These are phyloP conservation scores for Bombus confusus DNA, from an alignment of 1,140 invertebrate species.

Conservation along the genomic window DNA sequence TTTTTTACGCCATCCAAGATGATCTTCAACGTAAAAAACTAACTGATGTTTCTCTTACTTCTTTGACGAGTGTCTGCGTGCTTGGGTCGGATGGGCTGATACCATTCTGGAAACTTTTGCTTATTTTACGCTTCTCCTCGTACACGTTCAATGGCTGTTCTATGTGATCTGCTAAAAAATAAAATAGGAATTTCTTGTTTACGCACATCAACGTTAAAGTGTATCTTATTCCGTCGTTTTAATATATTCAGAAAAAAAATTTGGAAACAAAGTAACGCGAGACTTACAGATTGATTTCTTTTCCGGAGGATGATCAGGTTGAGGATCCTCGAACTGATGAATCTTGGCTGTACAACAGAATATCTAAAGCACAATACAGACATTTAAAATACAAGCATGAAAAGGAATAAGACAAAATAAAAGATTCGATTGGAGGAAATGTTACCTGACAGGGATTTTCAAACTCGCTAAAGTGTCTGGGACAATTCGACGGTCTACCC, in stretches of 20 bases:
- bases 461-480: constrained; percentile 74
- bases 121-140: constrained; percentile 78
- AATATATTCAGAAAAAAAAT: not conserved
- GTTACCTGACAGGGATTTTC: constrained; percentile 77
- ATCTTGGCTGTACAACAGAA: constrained; percentile 79
- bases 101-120: constrained; percentile 78
- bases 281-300: constrained; percentile 78
- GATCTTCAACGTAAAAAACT: not conserved
- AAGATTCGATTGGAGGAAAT: not conserved
- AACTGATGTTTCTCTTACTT: constrained; percentile 61
- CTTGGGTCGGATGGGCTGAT: constrained; percentile 79
- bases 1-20: not conserved
- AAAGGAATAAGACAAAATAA: not conserved
- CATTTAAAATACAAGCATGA: not conserved
- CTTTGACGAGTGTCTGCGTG: constrained; percentile 78
- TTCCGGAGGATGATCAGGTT: constrained; percentile 76
- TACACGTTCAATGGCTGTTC: constrained; percentile 78
- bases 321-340: constrained; percentile 76
- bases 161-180: constrained; percentile 75
- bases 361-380: constrained; percentile 57
- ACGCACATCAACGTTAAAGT: not conserved
- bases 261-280: not conserved
- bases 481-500: constrained; percentile 76
- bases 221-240: not conserved
- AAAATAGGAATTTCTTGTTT: not conserved